Percentiles rank a stretch among this genome's conserved stretches.
Evolutionary conservation across 2,113 vertebrate species (phyloP).

Genomic region (Ochotona curzoniae): DNA sequence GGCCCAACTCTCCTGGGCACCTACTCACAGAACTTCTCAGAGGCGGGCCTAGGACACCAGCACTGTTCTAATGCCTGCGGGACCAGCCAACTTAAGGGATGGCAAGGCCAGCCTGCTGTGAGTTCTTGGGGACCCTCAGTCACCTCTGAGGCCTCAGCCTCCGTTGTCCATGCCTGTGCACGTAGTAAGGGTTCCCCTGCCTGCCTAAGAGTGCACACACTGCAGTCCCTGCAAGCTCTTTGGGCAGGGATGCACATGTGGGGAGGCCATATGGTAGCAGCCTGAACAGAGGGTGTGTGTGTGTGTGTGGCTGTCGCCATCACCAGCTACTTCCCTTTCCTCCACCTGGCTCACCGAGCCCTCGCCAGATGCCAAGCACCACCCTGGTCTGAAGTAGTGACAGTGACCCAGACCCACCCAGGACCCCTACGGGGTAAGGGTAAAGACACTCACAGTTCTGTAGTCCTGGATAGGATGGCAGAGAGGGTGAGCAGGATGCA

Average conservation of each 20-base stretch:
- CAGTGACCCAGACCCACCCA: neutral
- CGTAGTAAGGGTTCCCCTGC: no score
- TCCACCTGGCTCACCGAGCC: neutral
- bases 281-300: neutral
- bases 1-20: accelerated
- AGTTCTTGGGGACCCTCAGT: accelerated
- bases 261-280: neutral
- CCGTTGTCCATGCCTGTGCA: neutral
- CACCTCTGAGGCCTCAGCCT: neutral
- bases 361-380: neutral
- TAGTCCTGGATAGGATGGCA: slow-evolving; percentile 93
- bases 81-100: no score
- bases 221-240: neutral
- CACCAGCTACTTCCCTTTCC: neutral
- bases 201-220: neutral
- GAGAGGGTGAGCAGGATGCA: slow-evolving; percentile 94
- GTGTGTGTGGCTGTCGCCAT: neutral
- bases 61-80: neutral
- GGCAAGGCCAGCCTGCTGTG: neutral
- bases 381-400: neutral
- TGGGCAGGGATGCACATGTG: neutral
- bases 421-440: accelerated
- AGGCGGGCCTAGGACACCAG: neutral
- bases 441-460: slow-evolving; percentile 89
- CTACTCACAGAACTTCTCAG: neutral